Percentiles rank a stretch among this genome's conserved stretches.
Conservation (phyloP, 1,140 invertebrate genomes). For the Drosophila micromelanica region DNA sequence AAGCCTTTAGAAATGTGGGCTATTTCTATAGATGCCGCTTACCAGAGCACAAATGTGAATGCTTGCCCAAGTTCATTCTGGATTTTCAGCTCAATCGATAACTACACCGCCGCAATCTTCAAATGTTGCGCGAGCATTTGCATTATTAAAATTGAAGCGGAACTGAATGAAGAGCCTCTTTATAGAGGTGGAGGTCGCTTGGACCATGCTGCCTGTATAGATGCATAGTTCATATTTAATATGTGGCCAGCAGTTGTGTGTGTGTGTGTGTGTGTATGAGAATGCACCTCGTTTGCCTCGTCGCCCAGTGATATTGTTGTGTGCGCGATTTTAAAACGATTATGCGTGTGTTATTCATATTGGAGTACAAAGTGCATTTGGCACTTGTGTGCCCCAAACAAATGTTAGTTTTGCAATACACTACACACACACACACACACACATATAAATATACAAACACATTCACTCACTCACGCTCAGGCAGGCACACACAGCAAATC, state of each 20-base stretch:
- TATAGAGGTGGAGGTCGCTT: not conserved
- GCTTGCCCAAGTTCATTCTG: not conserved
- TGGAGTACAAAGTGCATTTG: constrained; percentile 36
- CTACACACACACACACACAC: not conserved
- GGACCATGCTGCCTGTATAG: not conserved
- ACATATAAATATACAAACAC: not conserved
- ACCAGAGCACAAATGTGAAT: not conserved
- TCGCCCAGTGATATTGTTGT: constrained; percentile 22
- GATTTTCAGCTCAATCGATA: not conserved
- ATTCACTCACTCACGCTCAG: not conserved
- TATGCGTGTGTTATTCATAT: constrained; percentile 28
- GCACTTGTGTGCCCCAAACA: constrained; percentile 9
- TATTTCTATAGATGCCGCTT: not conserved
- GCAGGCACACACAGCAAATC: constrained; percentile 8
- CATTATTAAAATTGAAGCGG: constrained; percentile 14
- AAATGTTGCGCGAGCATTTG: constrained; percentile 6
- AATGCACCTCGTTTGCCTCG: constrained; percentile 16
- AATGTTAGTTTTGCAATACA: constrained; percentile 19
- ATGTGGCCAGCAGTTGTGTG: constrained; percentile 3
- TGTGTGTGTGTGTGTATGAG: not conserved
- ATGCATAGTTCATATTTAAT: constrained; percentile 21
- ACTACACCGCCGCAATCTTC: not conserved
- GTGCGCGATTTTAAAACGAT: constrained; percentile 39
- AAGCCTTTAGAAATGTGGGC: not conserved
- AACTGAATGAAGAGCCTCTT: not conserved